Percentiles rank a stretch among this genome's conserved stretches.
These are phyloP conservation scores for Notodonta ziczac DNA, from an alignment of 2,888 invertebrate genomes.

Conservation along the genomic window DNA sequence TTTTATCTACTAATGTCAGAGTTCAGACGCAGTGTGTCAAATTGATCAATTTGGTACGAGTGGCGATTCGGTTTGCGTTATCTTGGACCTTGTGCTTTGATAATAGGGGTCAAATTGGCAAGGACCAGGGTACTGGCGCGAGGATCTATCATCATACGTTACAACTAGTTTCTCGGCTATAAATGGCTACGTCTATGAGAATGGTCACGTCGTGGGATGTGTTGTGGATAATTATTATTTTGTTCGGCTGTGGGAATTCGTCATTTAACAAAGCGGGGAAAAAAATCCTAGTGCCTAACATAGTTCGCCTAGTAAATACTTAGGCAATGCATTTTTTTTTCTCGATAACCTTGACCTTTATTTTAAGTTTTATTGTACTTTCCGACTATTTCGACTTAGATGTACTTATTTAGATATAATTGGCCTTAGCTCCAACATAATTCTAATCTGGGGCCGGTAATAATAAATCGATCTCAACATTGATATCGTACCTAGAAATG, in stretches of 20 bases:
- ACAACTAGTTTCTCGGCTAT: conserved; percentile 17
- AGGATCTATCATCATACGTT: conserved; percentile 12
- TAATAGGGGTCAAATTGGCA: conserved; percentile 38
- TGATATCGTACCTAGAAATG: too few relatives aligned
- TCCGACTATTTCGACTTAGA: too few relatives aligned
- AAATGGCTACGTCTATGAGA: conserved; percentile 16
- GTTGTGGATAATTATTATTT: conserved; percentile 24
- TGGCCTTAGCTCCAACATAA: too few relatives aligned
- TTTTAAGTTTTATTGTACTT: too few relatives aligned
- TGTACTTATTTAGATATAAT: too few relatives aligned
- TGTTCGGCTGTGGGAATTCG: conserved; percentile 17
- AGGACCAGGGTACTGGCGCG: conserved; percentile 10
- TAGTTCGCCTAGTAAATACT: too few relatives aligned
- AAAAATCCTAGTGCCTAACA: too few relatives aligned
- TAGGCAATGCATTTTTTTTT: too few relatives aligned
- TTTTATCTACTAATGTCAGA: conserved; percentile 48
- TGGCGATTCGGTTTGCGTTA: conserved; percentile 15
- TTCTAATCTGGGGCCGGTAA: too few relatives aligned
- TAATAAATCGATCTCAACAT: too few relatives aligned
- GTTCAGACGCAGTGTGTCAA: conserved; percentile 45
- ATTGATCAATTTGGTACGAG: conserved; percentile 38
- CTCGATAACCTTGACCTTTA: too few relatives aligned
- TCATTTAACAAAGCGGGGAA: background rate
- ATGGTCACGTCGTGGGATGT: conserved; percentile 25
- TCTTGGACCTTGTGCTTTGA: conserved; percentile 31